phyloP scores from a whole-genome alignment of 2,797 vertebrate species.

The Eulemur mongoz region DNA sequence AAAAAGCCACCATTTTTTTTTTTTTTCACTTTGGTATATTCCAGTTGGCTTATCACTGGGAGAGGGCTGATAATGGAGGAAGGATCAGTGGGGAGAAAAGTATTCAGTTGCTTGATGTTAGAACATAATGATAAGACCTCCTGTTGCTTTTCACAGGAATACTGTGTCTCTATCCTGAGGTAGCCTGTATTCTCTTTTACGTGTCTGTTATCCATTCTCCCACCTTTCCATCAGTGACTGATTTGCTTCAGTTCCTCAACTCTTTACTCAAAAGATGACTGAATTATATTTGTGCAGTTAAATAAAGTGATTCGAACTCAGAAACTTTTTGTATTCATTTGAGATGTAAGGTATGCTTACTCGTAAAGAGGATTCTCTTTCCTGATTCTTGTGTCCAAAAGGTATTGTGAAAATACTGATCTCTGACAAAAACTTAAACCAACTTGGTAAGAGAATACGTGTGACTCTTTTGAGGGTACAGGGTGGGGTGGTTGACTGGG shows the following conservation, averaged over 20 bases:
- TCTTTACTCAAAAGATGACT: neutral
- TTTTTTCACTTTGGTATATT: neutral
- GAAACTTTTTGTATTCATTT: conserved; percentile 24
- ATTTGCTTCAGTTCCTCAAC: neutral
- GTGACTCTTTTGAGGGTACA: neutral
- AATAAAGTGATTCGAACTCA: conserved; percentile 68
- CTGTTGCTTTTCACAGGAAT: neutral
- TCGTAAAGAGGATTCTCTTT: neutral
- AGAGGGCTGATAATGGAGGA: neutral
- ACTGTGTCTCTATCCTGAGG: neutral
- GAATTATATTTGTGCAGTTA: neutral
- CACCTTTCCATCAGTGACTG: neutral
- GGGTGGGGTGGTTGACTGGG: neutral
- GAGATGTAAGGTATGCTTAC: neutral
- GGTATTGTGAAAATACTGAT: neutral
- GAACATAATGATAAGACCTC: neutral
- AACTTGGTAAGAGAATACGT: neutral
- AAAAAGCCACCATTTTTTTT: neutral
- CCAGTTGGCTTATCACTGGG: neutral
- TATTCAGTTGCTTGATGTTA: neutral
- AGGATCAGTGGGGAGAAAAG: neutral
- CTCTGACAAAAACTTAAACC: neutral
- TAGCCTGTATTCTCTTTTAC: neutral
- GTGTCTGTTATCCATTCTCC: neutral
- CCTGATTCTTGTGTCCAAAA: neutral